Evolutionary conservation across 1,140 invertebrate genomes (phyloP), one percentile per base, ranked within the genome.

Genomic region (Pygmarrhopalites habei): DNA sequence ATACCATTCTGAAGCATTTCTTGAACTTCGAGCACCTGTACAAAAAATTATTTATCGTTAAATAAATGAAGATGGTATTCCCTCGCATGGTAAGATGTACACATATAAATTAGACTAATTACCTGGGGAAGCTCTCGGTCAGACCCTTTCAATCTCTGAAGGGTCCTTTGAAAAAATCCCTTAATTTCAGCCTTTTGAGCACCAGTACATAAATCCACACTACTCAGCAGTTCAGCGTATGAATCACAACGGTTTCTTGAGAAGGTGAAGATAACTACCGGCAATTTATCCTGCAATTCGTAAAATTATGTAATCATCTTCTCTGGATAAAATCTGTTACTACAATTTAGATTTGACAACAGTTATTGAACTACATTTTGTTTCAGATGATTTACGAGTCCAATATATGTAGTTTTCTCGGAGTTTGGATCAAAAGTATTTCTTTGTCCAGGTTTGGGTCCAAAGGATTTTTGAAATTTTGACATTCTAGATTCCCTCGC

Each of bases 231-330:
- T 47, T 81, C 76, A 0, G 89, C 86, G 74, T 91, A 93, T 58
- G 82, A 79, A 73, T 95, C 90, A 73, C 88, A 92, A 72, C 86
- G 84, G 73, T 90, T 92, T 62, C 94, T 81, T 0, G 94, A 98
- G 62, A 99, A 83, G 10, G 89, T 93, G 72, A 99, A 99, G 1
- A 91, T 86, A 1, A 98, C 92, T 0, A 92, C 89, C 0, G 96
- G 95, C 49, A 98, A 77, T 72, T 93, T 87, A 65, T 95, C 86
- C 58, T 87, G 25, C 17, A n/a, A 47, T 47, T 5, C 5, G 17
- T 19, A 47, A 7, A 47, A 25, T 47, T 10, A 25, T 19, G n/a
- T n/a, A n/a, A n/a, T n/a, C n/a, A n/a, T n/a, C n/a, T n/a, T n/a
- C n/a, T n/a, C n/a, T n/a, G n/a, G n/a, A n/a, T n/a, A n/a, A 47